Evolutionary conservation across 2,888 invertebrate genomes (phyloP), one percentile per base, ranked within the genome.

Genomic region (Melieria omissa): DNA sequence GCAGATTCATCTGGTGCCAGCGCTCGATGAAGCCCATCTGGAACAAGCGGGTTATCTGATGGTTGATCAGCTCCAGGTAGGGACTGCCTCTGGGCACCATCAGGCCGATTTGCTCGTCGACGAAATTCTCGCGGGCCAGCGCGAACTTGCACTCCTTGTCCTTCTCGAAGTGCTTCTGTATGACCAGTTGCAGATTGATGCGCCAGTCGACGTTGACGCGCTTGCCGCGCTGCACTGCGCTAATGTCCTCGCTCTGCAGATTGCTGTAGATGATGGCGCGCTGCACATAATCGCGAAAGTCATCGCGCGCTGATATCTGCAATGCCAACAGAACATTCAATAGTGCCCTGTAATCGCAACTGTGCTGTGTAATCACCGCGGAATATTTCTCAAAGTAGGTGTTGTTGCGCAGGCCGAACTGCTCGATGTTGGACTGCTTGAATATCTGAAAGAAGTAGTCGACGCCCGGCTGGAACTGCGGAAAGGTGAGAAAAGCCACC

Each of bases 401-500:
- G 3, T 92, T 92, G 77, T 90, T 91, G 3, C 90, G 89, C 49
- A 95, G 89, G 1, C 95, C 93, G 93, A 95, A 96, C 0, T 93
- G 91, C 55, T 93, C 88, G 0, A 89, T 87, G 0, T 88, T 89
- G 52, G 85, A 87, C 66, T 88, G 86, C 0, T 80, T 79, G 65
- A 94, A 83, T 10, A 84, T 74, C 74, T 86, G 84, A 47, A 73
- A 79, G 4, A 86, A 79, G 61, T 81, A 86, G 72, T 85, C 82
- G 16, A 86, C 81, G 8, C 85, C 85, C 3, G 84, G 84, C 65
- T 86, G 85, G 73, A 83, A 86, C 84, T 94, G 93, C 0, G 97
- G 97, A 83, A 97, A 96, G 0, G 97, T 97, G 57, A 97, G 89
- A 85, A 96, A 96, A 0, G 97, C 96, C 0, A 97, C 96, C 78